These are phyloP conservation scores for Chaenodraco wilsoni DNA, from an alignment of 2,797 vertebrate genomes.

Conservation along the genomic window DNA sequence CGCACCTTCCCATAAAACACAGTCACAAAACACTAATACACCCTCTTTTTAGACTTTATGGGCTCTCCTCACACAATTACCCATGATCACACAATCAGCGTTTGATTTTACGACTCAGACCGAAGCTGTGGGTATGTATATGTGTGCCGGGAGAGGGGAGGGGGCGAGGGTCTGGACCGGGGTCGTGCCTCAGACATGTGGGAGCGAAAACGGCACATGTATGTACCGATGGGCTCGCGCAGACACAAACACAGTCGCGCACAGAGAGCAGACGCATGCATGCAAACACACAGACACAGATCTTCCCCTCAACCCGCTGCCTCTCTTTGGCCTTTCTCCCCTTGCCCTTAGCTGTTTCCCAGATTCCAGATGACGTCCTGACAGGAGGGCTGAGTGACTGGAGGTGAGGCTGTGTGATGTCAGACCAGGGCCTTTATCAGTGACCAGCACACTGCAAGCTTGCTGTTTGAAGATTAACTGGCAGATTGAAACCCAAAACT, in stretches of 20 bases:
- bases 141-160: neutral
- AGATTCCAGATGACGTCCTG: constrained; percentile 83
- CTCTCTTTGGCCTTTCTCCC: constrained; percentile 61
- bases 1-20: constrained; percentile 78
- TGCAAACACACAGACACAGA: constrained; percentile 41
- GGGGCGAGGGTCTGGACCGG: constrained; percentile 19
- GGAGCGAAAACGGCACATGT: constrained; percentile 33
- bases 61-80: constrained; percentile 78
- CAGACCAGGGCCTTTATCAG: constrained; percentile 85
- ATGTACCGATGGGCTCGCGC: constrained; percentile 16
- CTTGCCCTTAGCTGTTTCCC: constrained; percentile 82
- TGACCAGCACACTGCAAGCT: constrained; percentile 83
- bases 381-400: constrained; percentile 82
- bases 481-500: constrained; percentile 78
- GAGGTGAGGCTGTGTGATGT: constrained; percentile 82
- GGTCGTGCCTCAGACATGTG: constrained; percentile 44
- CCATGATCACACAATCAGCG: constrained; percentile 82
- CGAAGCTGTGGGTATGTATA: constrained; percentile 42
- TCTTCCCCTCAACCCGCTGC: constrained; percentile 30
- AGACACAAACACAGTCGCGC: neutral
- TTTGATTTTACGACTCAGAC: constrained; percentile 76
- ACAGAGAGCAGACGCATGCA: constrained; percentile 35
- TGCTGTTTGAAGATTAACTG: constrained; percentile 84
- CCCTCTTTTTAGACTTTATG: constrained; percentile 76
- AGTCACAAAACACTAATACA: constrained; percentile 77